These are phyloP conservation scores for Teleiodes luculella DNA, from an alignment of 2,888 invertebrate genomes.

Conservation along the genomic window DNA sequence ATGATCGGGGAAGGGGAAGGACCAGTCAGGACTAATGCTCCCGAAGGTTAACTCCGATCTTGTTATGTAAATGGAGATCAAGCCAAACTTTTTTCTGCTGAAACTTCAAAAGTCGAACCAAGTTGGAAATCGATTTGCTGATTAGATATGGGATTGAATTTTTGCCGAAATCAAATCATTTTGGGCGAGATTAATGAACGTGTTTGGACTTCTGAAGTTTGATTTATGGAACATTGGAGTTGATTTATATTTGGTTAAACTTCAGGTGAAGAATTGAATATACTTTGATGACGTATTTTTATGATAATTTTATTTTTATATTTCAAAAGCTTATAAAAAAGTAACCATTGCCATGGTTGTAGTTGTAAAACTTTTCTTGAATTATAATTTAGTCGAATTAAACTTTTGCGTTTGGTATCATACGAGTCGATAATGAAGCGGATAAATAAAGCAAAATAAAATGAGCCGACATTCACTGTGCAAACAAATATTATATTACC, in stretches of 20 bases:
- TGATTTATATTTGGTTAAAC: neutral
- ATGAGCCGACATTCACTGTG: no score
- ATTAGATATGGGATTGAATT: constrained; percentile 14
- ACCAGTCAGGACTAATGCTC: constrained; percentile 34
- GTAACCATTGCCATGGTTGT: no score
- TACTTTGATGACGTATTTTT: neutral
- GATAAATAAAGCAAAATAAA: no score
- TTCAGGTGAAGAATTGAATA: neutral
- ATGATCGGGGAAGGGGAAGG: no score
- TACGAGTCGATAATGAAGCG: no score
- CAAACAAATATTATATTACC: no score
- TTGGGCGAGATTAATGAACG: constrained; percentile 1
- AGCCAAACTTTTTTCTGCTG: constrained; percentile 11
- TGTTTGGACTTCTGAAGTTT: neutral
- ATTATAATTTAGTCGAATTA: no score
- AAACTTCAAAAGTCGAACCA: constrained; percentile 8
- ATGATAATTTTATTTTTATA: no score
- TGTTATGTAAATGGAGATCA: constrained; percentile 18
- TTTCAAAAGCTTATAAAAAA: no score
- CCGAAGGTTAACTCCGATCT: constrained; percentile 37
- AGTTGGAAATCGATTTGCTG: constrained; percentile 7
- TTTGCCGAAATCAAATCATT: neutral
- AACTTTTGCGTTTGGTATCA: no score
- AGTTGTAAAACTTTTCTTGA: no score
- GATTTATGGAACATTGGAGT: neutral